Evolutionary conservation across 2,888 invertebrate species (phyloP).

Genomic region (Hypercompe scribonia): DNA sequence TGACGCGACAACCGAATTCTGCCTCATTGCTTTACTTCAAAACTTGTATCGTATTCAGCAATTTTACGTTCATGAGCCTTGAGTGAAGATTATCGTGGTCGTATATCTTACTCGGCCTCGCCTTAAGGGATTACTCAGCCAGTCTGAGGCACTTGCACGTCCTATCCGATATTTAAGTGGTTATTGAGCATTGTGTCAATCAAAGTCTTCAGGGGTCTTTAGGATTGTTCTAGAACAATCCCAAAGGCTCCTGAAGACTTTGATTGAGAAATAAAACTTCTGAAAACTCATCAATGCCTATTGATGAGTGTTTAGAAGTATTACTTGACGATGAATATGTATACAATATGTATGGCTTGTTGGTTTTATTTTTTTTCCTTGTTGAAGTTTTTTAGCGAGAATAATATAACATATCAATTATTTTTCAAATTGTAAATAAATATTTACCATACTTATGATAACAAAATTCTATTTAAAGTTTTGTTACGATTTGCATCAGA

Average conservation of each 20-base stretch:
- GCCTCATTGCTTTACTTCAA: slow-evolving; percentile 30
- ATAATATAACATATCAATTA: background rate
- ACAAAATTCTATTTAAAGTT: background rate
- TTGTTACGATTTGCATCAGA: background rate
- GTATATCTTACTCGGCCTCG: slow-evolving; percentile 65
- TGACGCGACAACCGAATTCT: slow-evolving; percentile 35
- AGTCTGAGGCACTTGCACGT: slow-evolving; percentile 56
- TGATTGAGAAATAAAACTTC: no score
- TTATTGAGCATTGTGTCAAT: slow-evolving; percentile 55
- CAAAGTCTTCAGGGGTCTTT: slow-evolving; percentile 40
- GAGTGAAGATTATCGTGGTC: slow-evolving; percentile 72
- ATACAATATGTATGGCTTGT: background rate
- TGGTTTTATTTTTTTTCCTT: background rate
- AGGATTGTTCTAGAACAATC: slow-evolving; percentile 25
- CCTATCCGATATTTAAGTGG: slow-evolving; percentile 55
- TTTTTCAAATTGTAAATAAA: no score
- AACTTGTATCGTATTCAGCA: slow-evolving; percentile 64
- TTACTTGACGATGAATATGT: background rate
- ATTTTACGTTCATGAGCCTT: slow-evolving; percentile 67
- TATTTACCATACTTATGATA: background rate
- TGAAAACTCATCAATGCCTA: no score
- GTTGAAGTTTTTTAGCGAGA: background rate
- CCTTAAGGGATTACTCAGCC: slow-evolving; percentile 64
- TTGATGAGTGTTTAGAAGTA: slow-evolving; percentile 4
- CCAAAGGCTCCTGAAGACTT: no score